Percentiles rank a stretch among this genome's conserved stretches.
phyloP scores from a whole-genome alignment of 2,888 invertebrate species.

The Masnerella sp. region DNA sequence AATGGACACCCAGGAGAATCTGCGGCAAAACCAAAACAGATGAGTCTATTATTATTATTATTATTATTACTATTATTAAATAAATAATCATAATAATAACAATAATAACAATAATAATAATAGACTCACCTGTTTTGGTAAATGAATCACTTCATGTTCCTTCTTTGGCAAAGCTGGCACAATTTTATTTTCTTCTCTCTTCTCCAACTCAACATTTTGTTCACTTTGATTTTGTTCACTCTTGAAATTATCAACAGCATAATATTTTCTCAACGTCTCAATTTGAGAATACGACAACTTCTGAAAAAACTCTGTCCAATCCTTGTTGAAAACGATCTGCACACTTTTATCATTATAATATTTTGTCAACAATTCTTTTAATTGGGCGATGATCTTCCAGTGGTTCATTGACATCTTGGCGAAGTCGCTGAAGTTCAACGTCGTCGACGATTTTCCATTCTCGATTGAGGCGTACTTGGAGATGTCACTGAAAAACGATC shows the following conservation, averaged over 20 bases:
- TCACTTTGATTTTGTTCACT: too few relatives aligned
- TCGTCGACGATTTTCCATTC: conserved; percentile 59
- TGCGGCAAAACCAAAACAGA: too few relatives aligned
- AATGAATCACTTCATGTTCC: too few relatives aligned
- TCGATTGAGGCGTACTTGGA: conserved; percentile 27
- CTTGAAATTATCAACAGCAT: conserved; percentile 55
- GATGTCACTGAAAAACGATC: conserved; percentile 35
- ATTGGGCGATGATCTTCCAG: conserved; percentile 78
- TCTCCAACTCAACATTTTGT: too few relatives aligned
- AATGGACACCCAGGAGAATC: too few relatives aligned
- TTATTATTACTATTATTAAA: too few relatives aligned
- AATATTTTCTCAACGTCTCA: conserved; percentile 67
- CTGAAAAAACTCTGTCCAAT: conserved; percentile 79
- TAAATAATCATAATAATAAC: too few relatives aligned
- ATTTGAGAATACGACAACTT: conserved; percentile 75
- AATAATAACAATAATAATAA: too few relatives aligned
- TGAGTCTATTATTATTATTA: too few relatives aligned
- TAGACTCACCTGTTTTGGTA: too few relatives aligned
- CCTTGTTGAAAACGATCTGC: conserved; percentile 78
- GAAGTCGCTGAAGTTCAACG: conserved; percentile 63
- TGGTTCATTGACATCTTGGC: conserved; percentile 76
- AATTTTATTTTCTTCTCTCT: too few relatives aligned
- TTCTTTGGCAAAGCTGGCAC: too few relatives aligned
- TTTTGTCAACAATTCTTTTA: conserved; percentile 78
- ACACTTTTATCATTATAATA: conserved; percentile 77